phyloP scores from a whole-genome alignment of 2,797 vertebrate genomes.

The Pangasius djambal region DNA sequence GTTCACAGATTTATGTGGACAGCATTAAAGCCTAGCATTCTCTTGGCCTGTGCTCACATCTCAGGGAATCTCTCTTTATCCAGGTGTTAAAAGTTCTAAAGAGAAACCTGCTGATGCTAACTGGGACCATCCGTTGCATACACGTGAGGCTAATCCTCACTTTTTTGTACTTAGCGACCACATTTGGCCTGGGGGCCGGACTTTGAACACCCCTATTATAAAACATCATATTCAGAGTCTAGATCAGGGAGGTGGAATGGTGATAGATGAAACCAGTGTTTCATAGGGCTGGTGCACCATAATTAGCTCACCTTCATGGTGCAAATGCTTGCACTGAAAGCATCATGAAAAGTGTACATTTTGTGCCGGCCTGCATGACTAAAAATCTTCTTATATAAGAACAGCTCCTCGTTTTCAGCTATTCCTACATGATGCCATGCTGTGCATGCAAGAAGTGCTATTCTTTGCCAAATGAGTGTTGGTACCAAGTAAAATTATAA shows the following conservation, averaged over 20 bases:
- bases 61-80: not conserved
- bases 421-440: not conserved
- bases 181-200: not conserved
- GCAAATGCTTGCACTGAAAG: not conserved
- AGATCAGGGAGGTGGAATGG: not conserved
- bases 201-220: not conserved
- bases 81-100: constrained; percentile 4
- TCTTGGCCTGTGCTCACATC: not conserved
- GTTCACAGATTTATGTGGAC: not conserved
- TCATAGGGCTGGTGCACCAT: too few species aligned
- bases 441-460: not conserved
- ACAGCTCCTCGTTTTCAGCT: not conserved
- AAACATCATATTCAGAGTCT: not conserved
- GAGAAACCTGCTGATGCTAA: not conserved
- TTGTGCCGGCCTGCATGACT: too few species aligned
- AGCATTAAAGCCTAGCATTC: not conserved
- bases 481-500: not conserved
- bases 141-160: not conserved
- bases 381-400: not conserved
- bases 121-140: not conserved
- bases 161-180: not conserved
- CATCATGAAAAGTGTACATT: not conserved
- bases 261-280: not conserved
- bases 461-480: not conserved
- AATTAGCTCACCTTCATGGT: not conserved